Evolutionary conservation across 2,888 invertebrate species (phyloP).

Genomic region (Synanthedon formicaeformis): DNA sequence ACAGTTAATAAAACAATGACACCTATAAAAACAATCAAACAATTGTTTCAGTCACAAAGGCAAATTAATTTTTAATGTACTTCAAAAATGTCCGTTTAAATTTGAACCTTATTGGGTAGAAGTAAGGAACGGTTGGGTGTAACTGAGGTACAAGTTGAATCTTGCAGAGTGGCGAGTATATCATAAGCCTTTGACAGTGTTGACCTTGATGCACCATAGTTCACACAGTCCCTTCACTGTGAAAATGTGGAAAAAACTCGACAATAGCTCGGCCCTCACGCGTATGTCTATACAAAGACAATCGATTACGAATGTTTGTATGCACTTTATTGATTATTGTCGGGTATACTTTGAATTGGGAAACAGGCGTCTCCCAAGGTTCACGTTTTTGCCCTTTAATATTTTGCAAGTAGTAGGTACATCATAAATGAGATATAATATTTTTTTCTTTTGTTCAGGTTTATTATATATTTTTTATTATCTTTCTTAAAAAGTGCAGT

Average conservation of each 20-base stretch:
- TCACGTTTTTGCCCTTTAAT: conserved; percentile 20
- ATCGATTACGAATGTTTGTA: conserved; percentile 58
- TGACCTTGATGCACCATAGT: conserved; percentile 59
- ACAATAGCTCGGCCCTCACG: conserved; percentile 57
- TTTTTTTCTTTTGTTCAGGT: too few species aligned
- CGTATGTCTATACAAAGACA: conserved; percentile 52
- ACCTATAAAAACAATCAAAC: conserved; percentile 15
- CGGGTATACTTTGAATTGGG: conserved; percentile 47
- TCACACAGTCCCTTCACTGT: conserved; percentile 68
- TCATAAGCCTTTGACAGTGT: conserved; percentile 50
- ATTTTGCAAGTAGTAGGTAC: conserved; percentile 11
- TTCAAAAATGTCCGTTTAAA: background rate
- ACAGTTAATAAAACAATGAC: conserved; percentile 12
- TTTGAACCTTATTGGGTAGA: background rate
- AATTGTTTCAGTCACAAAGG: conserved; percentile 9
- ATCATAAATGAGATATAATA: background rate
- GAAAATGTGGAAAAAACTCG: conserved; percentile 61
- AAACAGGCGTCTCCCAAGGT: conserved; percentile 45
- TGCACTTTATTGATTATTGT: conserved; percentile 65
- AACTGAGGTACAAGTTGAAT: background rate
- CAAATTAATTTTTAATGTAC: background rate
- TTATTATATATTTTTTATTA: too few species aligned
- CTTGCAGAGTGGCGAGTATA: conserved; percentile 17
- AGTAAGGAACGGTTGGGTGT: background rate
- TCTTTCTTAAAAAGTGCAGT: too few species aligned